Base-by-base conservation (phyloP, 2,797 vertebrate genomes). In the Clarias pachynema region DNA sequence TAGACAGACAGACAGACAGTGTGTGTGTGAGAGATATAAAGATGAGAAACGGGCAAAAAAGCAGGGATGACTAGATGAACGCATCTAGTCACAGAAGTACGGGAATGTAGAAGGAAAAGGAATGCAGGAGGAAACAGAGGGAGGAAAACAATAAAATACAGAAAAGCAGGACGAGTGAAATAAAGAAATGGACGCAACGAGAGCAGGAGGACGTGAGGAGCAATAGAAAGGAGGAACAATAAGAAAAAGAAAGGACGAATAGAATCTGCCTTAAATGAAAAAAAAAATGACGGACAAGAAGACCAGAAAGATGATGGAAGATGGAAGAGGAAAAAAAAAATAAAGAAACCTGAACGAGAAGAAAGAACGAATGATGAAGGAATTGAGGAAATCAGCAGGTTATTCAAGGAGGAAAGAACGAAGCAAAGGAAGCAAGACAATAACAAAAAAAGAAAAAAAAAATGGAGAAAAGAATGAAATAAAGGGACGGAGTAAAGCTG, bases 201-300 rank as follows among this genome's bases (percentile, higher is more conserved):
- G 15, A 56, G 34, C 59, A 83, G 56, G 78, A 70, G 8, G 49
- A 44, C 63, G 34, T 60, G 5, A 81, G 59, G 68, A 68, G 73
- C 15, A 59, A 29, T 1, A 65, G 40, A 29, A n/a, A 53, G 29
- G 72, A 56, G 6, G 9, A 75, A 56, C 16, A 8, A 53, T 26
- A 5, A 44, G 40, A n/a, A 5, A 79, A 79, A 7, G 6, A 26
- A 80, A 34, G 79, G 77, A 66, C 14, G 20, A 82, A 5, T 18
- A 70, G 12, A 49, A 49, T 49, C 44, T 49, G 74, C 40, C n/a
- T 73, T 14, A 9, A 49, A 44, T 49, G 9, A 40, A 40, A 69
- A 40, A 49, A 12, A 69, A 40, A 49, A 9, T 2, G 53, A 4
- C 31, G 3, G 74, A 31, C 9, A 29, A 56, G 5, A 56, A 74